Evolutionary conservation across 1,140 invertebrate genomes (phyloP), one percentile per base, ranked within the genome.

Genomic region (Drosophila fuyamai): DNA sequence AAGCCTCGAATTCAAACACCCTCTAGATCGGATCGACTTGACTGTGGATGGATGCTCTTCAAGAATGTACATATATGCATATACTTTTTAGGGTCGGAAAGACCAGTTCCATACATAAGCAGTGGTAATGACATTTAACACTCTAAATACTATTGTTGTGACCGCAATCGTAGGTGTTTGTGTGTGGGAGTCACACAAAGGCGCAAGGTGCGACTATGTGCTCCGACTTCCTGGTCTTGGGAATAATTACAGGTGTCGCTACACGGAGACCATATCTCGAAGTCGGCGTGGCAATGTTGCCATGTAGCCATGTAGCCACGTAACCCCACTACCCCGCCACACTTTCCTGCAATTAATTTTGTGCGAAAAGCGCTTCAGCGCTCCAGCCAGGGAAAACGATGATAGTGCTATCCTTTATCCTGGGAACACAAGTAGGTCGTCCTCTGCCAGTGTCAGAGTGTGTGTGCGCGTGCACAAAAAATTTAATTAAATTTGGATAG

Each of bases 401-500:
- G 59, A 46, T 43, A 65, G 59, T 46, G 62, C 62, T 61, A 36
- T 59, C 58, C 67, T 74, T 75, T 60, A 38, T 58, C 72, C 61
- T 47, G 75, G 70, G 70, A 76, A 36, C 76, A 68, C 74, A 76
- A 71, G 50, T 83, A 80, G 85, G 76, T 72, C 75, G 66, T 29
- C 4, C 51, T 18, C 14, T 32, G 12, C 36, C n/a, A 38, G 7
- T 10, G 38, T 27, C 14, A 36, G 9, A 1, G 43, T 58, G 66
- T 44, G 66, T 44, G 38, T 72, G 68, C 10, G 47, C 7, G 73
- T 76, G 40, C 47, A 65, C 40, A 58, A 76, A 76, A 76, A 76
- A 76, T 76, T 76, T 76, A 76, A 76, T 76, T 76, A 76, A 76
- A 76, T 76, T 76, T 76, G 73, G 54, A 76, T 76, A 76, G 61